These are phyloP conservation scores for Agrochola litura DNA, from an alignment of 2,888 invertebrate genomes.

Conservation along the genomic window DNA sequence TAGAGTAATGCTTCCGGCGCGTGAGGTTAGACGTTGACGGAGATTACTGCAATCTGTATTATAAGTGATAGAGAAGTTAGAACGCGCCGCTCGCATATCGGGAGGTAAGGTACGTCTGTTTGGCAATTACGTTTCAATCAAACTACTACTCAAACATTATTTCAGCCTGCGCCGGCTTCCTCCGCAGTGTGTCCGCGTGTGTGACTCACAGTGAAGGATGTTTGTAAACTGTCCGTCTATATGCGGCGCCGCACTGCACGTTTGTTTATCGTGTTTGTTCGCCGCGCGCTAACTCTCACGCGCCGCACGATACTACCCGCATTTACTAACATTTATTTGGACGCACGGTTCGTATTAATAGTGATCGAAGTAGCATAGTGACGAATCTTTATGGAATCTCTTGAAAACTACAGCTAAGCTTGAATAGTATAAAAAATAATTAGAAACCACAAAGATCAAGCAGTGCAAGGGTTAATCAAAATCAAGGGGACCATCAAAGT, in stretches of 20 bases:
- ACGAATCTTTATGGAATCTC: not conserved
- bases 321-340: slow-evolving; percentile 29
- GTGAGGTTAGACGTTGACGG: not conserved
- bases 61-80: not conserved
- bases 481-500: no score
- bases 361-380: not conserved
- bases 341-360: not conserved
- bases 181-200: not conserved
- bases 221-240: slow-evolving; percentile 22
- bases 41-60: not conserved
- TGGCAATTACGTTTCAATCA: not conserved
- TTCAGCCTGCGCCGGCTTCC: no score
- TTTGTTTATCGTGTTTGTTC: slow-evolving; percentile 25
- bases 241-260: not conserved
- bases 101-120: not conserved
- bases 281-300: slow-evolving; percentile 6
- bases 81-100: not conserved
- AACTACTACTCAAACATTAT: not conserved
- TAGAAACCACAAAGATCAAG: no score
- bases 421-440: not conserved
- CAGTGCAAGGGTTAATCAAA: no score
- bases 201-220: slow-evolving; percentile 9
- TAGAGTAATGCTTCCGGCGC: slow-evolving; percentile 22
- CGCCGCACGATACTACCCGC: not conserved
- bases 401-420: not conserved